phyloP scores from a whole-genome alignment of 2,888 invertebrate genomes.

The Balanococcus diminutus region DNA sequence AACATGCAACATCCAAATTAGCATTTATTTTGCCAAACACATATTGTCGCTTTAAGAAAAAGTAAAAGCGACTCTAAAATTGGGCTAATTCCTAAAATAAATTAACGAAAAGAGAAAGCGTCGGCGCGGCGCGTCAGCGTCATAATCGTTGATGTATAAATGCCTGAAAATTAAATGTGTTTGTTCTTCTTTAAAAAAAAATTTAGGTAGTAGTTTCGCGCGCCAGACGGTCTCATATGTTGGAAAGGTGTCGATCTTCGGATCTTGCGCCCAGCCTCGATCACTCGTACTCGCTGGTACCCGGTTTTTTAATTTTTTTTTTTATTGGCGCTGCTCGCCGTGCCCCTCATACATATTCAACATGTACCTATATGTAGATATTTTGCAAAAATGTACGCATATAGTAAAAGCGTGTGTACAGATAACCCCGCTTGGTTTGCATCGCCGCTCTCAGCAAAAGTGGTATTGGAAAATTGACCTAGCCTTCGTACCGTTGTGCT shows the following conservation, averaged over 20 bases:
- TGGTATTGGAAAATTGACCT: constrained; percentile 38
- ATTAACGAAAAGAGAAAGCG: constrained; percentile 41
- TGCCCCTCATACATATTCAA: not conserved
- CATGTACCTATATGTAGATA: not conserved
- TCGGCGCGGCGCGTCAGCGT: too few relatives aligned
- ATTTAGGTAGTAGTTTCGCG: not conserved
- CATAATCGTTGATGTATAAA: constrained; percentile 42
- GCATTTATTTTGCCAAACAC: constrained; percentile 39
- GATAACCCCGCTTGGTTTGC: constrained; percentile 10
- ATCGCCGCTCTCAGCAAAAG: constrained; percentile 20
- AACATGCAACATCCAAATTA: constrained; percentile 1
- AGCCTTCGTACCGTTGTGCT: constrained; percentile 13
- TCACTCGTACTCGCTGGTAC: not conserved
- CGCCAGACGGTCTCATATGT: constrained; percentile 15
- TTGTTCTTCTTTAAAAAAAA: constrained; percentile 32
- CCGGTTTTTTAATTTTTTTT: not conserved
- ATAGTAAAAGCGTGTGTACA: not conserved
- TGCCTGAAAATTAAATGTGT: constrained; percentile 40
- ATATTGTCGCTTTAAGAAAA: constrained; percentile 41
- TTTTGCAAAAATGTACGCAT: not conserved
- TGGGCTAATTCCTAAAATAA: constrained; percentile 39
- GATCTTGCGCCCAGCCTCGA: not conserved
- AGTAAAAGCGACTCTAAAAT: constrained; percentile 43
- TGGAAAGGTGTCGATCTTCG: constrained; percentile 9
- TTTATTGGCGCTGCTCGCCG: not conserved